Percentiles rank a stretch among this genome's conserved stretches.
Conservation (phyloP, 2,797 vertebrate genomes). For the Syndactyla subalaris region DNA sequence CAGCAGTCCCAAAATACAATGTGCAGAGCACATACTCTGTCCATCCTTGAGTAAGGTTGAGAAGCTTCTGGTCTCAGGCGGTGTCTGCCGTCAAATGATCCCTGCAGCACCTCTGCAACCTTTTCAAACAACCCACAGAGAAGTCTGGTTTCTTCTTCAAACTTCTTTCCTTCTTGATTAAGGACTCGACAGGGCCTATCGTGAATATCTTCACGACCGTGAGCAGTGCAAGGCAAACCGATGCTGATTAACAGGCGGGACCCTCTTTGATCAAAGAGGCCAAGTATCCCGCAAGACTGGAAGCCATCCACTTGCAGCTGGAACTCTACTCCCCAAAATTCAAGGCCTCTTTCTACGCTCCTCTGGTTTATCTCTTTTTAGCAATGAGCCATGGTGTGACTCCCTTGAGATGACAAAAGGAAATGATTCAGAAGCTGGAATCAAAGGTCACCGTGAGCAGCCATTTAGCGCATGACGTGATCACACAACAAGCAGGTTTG, state of each 20-base stretch:
- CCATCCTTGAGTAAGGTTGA: conserved; percentile 26
- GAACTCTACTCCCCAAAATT: conserved; percentile 81
- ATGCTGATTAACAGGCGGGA: conserved; percentile 41
- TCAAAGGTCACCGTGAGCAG: conserved; percentile 33
- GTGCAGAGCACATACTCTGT: neutral
- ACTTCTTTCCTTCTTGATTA: conserved; percentile 66
- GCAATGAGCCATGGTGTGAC: conserved; percentile 99
- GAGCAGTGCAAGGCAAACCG: conserved; percentile 71
- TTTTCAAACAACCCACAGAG: conserved; percentile 62
- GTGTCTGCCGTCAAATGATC: conserved; percentile 42
- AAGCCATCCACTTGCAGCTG: conserved; percentile 77
- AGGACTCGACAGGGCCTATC: conserved; percentile 35
- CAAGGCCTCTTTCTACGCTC: conserved; percentile 76
- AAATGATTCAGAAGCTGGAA: conserved; percentile 76
- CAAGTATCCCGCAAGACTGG: conserved; percentile 68
- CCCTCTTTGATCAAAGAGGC: conserved; percentile 46
- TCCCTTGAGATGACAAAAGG: conserved; percentile 90
- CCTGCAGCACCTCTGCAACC: conserved; percentile 44
- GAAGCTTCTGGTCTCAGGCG: conserved; percentile 41
- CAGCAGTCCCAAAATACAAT: conserved; percentile 40
- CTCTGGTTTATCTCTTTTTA: conserved; percentile 82
- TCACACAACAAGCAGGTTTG: conserved; percentile 81
- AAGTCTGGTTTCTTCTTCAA: conserved; percentile 58
- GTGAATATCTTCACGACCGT: conserved; percentile 52
- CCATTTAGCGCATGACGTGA: conserved; percentile 76